These are phyloP conservation scores for Istiophorus platypterus DNA, from an alignment of 2,113 vertebrate species.

Conservation along the genomic window DNA sequence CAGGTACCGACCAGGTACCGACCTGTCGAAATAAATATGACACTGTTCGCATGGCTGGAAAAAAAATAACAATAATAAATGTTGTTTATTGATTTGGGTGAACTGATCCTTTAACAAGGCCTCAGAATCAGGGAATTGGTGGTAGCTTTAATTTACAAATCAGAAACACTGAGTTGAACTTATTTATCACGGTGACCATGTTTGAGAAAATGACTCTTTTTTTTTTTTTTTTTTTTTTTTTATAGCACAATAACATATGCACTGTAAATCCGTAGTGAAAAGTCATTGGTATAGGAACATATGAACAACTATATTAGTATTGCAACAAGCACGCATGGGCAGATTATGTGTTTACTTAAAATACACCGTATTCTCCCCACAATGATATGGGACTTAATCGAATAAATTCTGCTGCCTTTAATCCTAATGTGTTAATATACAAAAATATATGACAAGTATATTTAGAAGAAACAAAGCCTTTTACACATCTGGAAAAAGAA, in stretches of 20 bases:
- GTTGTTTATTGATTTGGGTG: neutral
- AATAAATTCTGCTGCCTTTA: constrained; percentile 39
- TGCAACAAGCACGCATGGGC: constrained; percentile 17
- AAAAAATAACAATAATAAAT: no score
- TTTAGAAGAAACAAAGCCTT: constrained; percentile 45
- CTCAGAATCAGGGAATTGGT: neutral
- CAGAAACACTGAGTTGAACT: no score
- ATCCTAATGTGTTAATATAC: constrained; percentile 71
- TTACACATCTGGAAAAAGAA: constrained; percentile 60
- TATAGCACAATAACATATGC: constrained; percentile 21
- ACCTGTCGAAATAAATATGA: neutral
- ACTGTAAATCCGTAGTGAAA: constrained; percentile 24
- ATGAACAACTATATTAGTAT: constrained; percentile 48
- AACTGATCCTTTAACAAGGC: neutral
- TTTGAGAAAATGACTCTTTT: neutral
- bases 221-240: no score
- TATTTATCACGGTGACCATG: no score
- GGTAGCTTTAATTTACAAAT: neutral
- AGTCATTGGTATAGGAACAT: constrained; percentile 20
- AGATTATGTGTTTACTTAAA: constrained; percentile 15
- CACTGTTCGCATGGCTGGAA: neutral
- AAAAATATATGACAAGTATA: constrained; percentile 74
- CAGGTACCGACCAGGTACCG: no score
- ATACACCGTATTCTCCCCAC: constrained; percentile 18
- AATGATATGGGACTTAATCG: constrained; percentile 33